These are phyloP conservation scores for Danio kyathit DNA, from an alignment of 2,797 vertebrate species.

Conservation along the genomic window DNA sequence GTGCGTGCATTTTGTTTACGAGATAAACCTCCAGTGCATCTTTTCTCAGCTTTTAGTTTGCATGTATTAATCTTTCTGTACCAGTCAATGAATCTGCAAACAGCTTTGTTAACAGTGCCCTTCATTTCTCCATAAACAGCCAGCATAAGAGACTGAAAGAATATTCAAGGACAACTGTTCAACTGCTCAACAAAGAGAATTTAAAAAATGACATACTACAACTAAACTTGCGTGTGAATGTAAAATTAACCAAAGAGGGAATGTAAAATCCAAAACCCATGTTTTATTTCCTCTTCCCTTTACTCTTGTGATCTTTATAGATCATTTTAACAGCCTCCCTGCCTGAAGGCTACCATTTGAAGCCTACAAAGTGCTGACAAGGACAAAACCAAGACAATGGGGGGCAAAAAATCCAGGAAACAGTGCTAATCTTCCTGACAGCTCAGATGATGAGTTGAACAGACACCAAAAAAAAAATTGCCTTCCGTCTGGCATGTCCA, in stretches of 20 bases:
- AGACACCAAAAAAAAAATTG: conserved; percentile 51
- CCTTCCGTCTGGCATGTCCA: conserved; percentile 18
- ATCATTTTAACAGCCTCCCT: background rate
- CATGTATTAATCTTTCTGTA: too few relatives aligned
- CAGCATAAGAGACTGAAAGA: too few relatives aligned
- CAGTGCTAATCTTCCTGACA: conserved; percentile 65
- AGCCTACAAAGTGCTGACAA: conserved; percentile 51
- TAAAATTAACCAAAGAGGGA: background rate
- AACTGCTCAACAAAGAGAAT: too few relatives aligned
- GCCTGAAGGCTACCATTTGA: conserved; percentile 37
- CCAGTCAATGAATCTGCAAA: too few relatives aligned
- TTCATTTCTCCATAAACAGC: too few relatives aligned
- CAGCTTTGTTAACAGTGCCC: too few relatives aligned
- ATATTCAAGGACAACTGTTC: too few relatives aligned
- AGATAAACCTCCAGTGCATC: too few relatives aligned
- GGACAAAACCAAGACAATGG: conserved; percentile 66
- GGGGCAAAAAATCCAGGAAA: conserved; percentile 61
- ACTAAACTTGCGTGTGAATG: background rate
- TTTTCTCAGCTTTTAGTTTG: too few relatives aligned
- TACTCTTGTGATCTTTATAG: background rate
- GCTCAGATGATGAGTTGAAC: conserved; percentile 65
- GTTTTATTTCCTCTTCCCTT: background rate
- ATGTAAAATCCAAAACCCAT: conserved; percentile 6
- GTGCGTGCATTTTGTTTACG: too few relatives aligned
- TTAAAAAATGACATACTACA: background rate